Percentiles rank a stretch among this genome's conserved stretches.
Evolutionary conservation across 92 coral and sea anemone genomes (phyloP).

Genomic region (Phenganax marumi): DNA sequence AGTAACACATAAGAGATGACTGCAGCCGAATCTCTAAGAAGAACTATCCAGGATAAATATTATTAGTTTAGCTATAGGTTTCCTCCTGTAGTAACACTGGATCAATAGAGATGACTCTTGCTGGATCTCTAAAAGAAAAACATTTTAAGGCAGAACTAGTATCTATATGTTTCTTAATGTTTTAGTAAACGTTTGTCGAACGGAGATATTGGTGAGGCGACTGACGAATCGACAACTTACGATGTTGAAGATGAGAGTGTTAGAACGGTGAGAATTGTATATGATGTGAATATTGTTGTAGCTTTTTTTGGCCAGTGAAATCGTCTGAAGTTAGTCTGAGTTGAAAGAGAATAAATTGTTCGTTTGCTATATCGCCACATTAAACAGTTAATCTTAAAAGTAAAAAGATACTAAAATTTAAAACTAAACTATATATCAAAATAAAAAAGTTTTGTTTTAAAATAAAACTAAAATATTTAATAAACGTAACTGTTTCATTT

Average conservation of each 20-base stretch:
- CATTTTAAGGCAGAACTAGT: too few species aligned
- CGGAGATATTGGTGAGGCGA: conserved; percentile 29
- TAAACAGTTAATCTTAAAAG: neutral
- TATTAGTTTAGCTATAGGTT: too few species aligned
- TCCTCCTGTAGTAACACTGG: too few species aligned
- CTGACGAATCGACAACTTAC: conserved; percentile 34
- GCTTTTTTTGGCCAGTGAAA: neutral
- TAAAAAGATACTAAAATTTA: neutral
- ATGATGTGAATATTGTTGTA: neutral
- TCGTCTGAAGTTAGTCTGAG: neutral
- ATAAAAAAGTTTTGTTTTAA: neutral
- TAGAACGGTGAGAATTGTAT: neutral
- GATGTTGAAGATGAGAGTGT: conserved; percentile 35
- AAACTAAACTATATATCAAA: neutral
- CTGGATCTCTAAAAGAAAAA: too few species aligned
- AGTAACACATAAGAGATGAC: too few species aligned
- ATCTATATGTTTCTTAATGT: neutral
- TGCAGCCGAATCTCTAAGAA: too few species aligned
- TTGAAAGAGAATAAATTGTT: too few species aligned
- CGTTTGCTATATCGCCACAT: neutral
- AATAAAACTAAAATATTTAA: neutral
- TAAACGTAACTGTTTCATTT: neutral
- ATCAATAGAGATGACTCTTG: too few species aligned
- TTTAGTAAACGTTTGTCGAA: conserved; percentile 16
- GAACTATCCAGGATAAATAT: too few species aligned